Evolutionary conservation across 2,888 invertebrate species (phyloP).

Genomic region (Scrobipalpa atriplicella): DNA sequence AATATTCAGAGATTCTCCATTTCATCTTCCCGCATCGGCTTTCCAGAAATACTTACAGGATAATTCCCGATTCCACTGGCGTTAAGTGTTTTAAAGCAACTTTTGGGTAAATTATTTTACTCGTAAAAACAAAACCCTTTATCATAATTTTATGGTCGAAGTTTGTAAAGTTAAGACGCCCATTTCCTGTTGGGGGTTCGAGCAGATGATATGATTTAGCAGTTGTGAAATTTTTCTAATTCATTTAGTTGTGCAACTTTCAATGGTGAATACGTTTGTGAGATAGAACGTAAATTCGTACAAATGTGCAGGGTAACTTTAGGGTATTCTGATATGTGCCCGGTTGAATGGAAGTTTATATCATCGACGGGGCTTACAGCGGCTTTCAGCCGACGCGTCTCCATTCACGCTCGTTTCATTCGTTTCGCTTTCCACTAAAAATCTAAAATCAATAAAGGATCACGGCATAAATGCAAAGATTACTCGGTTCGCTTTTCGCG

Average conservation of each 20-base stretch:
- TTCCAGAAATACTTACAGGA: conserved; percentile 41
- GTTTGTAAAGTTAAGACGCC: conserved; percentile 66
- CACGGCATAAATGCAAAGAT: conserved; percentile 82
- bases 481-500: conserved; percentile 74
- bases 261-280: conserved; percentile 38
- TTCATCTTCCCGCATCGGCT: conserved; percentile 37
- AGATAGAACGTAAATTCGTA: conserved; percentile 42
- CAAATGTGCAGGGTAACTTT: conserved; percentile 52
- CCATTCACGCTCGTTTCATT: conserved; percentile 79
- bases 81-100: conserved; percentile 62
- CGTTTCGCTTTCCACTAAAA: conserved; percentile 80
- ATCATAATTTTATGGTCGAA: conserved; percentile 74
- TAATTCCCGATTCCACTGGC: conserved; percentile 53
- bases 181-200: conserved; percentile 64
- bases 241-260: conserved; percentile 38
- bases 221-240: conserved; percentile 50
- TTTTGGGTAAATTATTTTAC: conserved; percentile 65
- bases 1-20: conserved; percentile 26
- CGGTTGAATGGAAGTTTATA: conserved; percentile 76
- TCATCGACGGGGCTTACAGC: conserved; percentile 75
- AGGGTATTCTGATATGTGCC: conserved; percentile 65
- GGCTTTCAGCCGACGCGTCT: conserved; percentile 77
- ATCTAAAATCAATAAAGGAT: conserved; percentile 83
- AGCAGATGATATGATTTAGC: conserved; percentile 63
- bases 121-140: conserved; percentile 74